Evolutionary conservation across 2,113 vertebrate species (phyloP), one percentile per base, ranked within the genome.

Genomic region (Podarcis muralis): DNA sequence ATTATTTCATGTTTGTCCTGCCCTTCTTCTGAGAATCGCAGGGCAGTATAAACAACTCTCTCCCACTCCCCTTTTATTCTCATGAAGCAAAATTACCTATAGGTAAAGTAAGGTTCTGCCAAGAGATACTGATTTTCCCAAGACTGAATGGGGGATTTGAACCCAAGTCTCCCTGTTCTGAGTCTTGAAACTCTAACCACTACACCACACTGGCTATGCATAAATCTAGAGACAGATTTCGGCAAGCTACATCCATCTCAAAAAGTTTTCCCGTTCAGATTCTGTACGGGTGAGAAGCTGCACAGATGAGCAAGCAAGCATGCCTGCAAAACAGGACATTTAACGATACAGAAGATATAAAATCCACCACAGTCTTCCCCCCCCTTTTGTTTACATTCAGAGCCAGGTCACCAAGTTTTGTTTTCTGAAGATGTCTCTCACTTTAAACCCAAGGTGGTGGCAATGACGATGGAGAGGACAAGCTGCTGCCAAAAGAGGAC

Each of bases 371-470:
- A 48, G 7, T 66, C 27, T 81, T n/a, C 62, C 15, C 27, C 69
- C 5, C 30, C 30, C 9, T 30, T 30, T 69, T 16, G 30, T 32
- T 59, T 35, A 35, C 48, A 37, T 13, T 37, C 32, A 22, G 5
- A 40, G 32, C 1, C 8, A 27, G 11, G 15, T 77, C 23, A n/a
- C 68, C 83, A 57, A 12, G 2, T 84, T n/a, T 65, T 23, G 13
- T 40, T 35, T 69, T 66, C 72, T 76, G 30, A 72, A 81, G 16
- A 86, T 91, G 90, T 62, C 86, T 18, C 91, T 93, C 57, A 77
- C 87, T 91, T 27, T 85, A 69, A 96, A 92, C 89, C 15, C 91
- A 94, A 92, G 89, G 43, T 87, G 91, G 89, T 82, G 75, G 91
- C 85, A 90, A 94, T 84, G 91, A 95, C 32, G 32, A 89, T 83